phyloP scores from a whole-genome alignment of 1,140 invertebrate species.

The Drosophila varians region DNA sequence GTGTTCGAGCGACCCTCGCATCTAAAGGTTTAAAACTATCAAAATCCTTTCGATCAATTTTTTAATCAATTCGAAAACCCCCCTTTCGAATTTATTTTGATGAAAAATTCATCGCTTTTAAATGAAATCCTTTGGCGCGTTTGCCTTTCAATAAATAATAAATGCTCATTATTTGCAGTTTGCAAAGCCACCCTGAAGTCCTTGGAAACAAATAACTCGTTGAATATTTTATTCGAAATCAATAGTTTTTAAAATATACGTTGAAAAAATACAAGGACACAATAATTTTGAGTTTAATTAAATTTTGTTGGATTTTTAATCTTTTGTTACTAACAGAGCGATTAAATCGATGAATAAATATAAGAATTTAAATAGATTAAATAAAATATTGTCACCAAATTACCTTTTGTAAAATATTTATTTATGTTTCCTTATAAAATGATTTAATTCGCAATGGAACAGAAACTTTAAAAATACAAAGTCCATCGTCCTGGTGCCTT shows the following conservation, averaged over 20 bases:
- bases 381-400: too few species aligned
- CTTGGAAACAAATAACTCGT: neutral
- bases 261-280: too few species aligned
- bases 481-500: too few species aligned
- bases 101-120: neutral
- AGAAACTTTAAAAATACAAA: too few species aligned
- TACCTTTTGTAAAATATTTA: too few species aligned
- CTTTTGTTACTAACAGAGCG: too few species aligned
- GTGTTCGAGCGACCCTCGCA: neutral
- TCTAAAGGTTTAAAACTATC: neutral
- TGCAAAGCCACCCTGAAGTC: neutral
- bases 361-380: too few species aligned
- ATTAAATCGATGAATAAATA: too few species aligned
- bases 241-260: neutral
- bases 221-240: neutral
- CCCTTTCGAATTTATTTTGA: neutral
- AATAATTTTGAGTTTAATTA: too few species aligned
- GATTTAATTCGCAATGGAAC: too few species aligned
- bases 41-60: neutral
- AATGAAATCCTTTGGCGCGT: neutral
- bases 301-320: too few species aligned
- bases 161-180: neutral
- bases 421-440: too few species aligned
- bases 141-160: neutral
- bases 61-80: neutral